phyloP scores from a whole-genome alignment of 1,140 invertebrate species.

The Diabrotica virgifera region DNA sequence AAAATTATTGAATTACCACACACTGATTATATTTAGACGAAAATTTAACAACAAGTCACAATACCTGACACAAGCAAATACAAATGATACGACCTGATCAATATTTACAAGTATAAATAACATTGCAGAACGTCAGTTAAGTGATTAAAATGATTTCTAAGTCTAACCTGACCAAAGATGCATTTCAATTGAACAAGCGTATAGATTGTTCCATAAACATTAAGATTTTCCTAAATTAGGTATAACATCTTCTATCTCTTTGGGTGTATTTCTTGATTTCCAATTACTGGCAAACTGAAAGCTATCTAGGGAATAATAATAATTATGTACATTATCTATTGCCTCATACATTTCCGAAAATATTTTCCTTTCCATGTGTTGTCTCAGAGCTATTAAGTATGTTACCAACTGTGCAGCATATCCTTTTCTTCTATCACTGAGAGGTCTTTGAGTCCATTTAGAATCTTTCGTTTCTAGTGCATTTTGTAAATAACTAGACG shows the following conservation, averaged over 20 bases:
- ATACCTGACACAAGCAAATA: too few relatives aligned
- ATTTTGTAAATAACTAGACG: slow-evolving; percentile 19
- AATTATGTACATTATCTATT: slow-evolving; percentile 24
- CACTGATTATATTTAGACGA: too few relatives aligned
- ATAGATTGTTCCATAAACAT: neutral
- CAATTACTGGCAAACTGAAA: slow-evolving; percentile 20
- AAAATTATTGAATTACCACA: too few relatives aligned
- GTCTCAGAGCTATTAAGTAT: slow-evolving; percentile 27
- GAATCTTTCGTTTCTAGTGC: slow-evolving; percentile 17
- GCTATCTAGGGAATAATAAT: slow-evolving; percentile 22
- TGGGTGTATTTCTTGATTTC: neutral
- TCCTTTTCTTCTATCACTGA: slow-evolving; percentile 24
- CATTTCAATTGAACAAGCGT: too few relatives aligned
- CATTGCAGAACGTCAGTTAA: too few relatives aligned
- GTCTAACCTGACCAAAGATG: too few relatives aligned
- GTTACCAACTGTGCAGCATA: slow-evolving; percentile 27
- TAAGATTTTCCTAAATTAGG: slow-evolving; percentile 5
- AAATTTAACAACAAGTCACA: too few relatives aligned
- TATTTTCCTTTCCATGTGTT: slow-evolving; percentile 23
- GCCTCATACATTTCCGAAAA: slow-evolving; percentile 24
- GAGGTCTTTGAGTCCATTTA: slow-evolving; percentile 25
- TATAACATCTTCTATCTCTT: neutral
- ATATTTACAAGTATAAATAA: too few relatives aligned
- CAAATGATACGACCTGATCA: too few relatives aligned
- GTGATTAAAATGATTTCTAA: too few relatives aligned